Conservation (phyloP, 2,888 invertebrate species). For the Geotrupes spiniger region DNA sequence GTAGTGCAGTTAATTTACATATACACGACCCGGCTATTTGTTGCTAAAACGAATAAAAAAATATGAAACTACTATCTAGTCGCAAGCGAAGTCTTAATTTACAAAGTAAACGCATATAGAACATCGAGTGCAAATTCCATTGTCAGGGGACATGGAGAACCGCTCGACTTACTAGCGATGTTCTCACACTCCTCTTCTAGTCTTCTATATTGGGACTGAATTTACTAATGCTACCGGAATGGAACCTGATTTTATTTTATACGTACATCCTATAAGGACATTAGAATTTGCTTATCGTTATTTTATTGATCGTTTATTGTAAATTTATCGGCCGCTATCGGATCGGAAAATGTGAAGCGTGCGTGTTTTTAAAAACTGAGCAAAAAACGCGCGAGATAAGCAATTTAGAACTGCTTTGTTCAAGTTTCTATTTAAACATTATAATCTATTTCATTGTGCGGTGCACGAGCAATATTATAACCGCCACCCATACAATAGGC, state of each 20-base stretch:
- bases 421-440: slow-evolving; percentile 26
- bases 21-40: slow-evolving; percentile 23
- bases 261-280: slow-evolving; percentile 20
- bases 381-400: slow-evolving; percentile 11
- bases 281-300: slow-evolving; percentile 23
- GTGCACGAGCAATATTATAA: slow-evolving; percentile 21
- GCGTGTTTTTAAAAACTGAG: slow-evolving; percentile 9
- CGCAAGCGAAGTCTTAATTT: slow-evolving; percentile 9
- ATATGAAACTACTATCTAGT: slow-evolving; percentile 5
- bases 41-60: slow-evolving; percentile 12
- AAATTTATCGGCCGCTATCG: slow-evolving; percentile 16
- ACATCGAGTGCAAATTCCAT: slow-evolving; percentile 24
- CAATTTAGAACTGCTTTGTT: slow-evolving; percentile 24
- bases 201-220: slow-evolving; percentile 24
- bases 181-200: slow-evolving; percentile 23
- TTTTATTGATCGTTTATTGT: slow-evolving; percentile 21
- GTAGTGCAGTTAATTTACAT: slow-evolving; percentile 21
- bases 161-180: slow-evolving; percentile 8
- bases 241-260: slow-evolving; percentile 18
- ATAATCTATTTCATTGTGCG: slow-evolving; percentile 29
- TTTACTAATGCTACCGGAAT: slow-evolving; percentile 21
- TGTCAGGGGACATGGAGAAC: slow-evolving; percentile 8
- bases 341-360: slow-evolving; percentile 13
- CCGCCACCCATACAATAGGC: slow-evolving; percentile 25
- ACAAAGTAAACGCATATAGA: slow-evolving; percentile 12